Evolutionary conservation across 2,113 vertebrate genomes (phyloP), one percentile per base, ranked within the genome.

Genomic region (Saguinus midas): DNA sequence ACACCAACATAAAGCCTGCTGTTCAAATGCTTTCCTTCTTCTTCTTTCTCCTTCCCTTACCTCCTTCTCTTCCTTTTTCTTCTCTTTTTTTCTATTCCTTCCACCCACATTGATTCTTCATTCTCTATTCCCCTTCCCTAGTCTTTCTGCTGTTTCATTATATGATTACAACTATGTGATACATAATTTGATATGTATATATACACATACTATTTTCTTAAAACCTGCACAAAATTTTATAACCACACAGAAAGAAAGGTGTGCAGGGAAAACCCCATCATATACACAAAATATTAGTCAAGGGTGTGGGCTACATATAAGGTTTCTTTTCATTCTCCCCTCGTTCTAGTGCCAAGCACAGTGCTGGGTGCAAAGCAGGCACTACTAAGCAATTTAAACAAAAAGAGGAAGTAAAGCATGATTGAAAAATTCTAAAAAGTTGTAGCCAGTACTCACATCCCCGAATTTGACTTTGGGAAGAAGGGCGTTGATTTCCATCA

Each of bases 261-360:
- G 27, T 23, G 18, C 10, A 58, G 48, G 25, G 16, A 3, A 40
- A 75, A n/a, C 1, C 1, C 9, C 1, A 12, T 14, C 2, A 66
- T 12, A 48, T 21, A 81, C 27, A 21, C 16, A 35, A 68, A 43
- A 50, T 45, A 48, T 48, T 29, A 43, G 0, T 17, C 14, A 48
- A 66, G 10, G 57, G 5, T 75, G 35, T 78, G 4, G 35, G 13
- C 2, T 9, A 5, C 1, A 1, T 5, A 2, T 3, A 3, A n/a
- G 10, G 7, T 17, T 82, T 72, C 4, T n/a, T 57, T 16, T 18
- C 37, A 29, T 61, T 87, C 10, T 70, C 17, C 20, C 29, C 10
- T 87, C 3, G 10, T 16, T 35, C 40, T 20, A 37, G 21, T n/a
- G 43, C 21, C 52, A 43, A 57, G 8, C 1, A 21, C 6, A 64